A percentile compares a stretch with the other conserved stretches of the same genome.
Evolutionary conservation across 2,888 invertebrate species (phyloP).

Genomic region (Tuta absoluta): DNA sequence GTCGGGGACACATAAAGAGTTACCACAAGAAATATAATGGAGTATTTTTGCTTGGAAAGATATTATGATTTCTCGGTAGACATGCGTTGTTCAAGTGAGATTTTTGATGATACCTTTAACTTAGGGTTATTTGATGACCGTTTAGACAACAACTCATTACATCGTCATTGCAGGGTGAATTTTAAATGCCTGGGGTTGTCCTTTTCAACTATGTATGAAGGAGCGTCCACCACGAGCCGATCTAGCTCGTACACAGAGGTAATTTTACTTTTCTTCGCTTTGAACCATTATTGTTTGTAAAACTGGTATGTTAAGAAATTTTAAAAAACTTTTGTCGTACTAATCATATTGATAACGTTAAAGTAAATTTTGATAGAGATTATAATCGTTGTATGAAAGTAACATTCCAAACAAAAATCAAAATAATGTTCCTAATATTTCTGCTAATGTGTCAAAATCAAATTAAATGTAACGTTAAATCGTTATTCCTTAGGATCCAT

Average conservation of each 20-base stretch:
- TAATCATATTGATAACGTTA: slow-evolving; percentile 33
- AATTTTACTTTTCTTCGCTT: slow-evolving; percentile 38
- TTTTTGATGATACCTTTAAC: slow-evolving; percentile 22
- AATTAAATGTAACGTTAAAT: slow-evolving; percentile 67
- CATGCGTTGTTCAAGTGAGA: slow-evolving; percentile 12
- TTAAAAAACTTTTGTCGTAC: slow-evolving; percentile 69
- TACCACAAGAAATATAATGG: slow-evolving; percentile 58
- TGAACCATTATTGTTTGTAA: slow-evolving; percentile 64
- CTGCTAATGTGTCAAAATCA: slow-evolving; percentile 42
- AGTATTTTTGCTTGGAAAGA: slow-evolving; percentile 49
- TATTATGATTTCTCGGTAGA: slow-evolving; percentile 43
- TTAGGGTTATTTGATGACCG: slow-evolving; percentile 55
- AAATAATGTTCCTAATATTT: too few relatives aligned
- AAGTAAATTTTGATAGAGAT: too few relatives aligned
- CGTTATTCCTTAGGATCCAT: slow-evolving; percentile 77
- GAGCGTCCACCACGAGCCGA: slow-evolving; percentile 56
- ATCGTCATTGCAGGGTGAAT: slow-evolving; percentile 70
- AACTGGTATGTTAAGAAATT: slow-evolving; percentile 73
- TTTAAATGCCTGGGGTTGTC: slow-evolving; percentile 69
- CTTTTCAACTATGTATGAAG: slow-evolving; percentile 77
- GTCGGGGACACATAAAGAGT: slow-evolving; percentile 64
- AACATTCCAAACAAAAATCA: too few relatives aligned
- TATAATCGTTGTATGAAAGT: too few relatives aligned
- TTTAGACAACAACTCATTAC: slow-evolving; percentile 64
- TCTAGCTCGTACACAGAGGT: slow-evolving; percentile 65